Base-by-base conservation (phyloP, 2,888 invertebrate genomes). In the Flexamia atlantica region DNA sequence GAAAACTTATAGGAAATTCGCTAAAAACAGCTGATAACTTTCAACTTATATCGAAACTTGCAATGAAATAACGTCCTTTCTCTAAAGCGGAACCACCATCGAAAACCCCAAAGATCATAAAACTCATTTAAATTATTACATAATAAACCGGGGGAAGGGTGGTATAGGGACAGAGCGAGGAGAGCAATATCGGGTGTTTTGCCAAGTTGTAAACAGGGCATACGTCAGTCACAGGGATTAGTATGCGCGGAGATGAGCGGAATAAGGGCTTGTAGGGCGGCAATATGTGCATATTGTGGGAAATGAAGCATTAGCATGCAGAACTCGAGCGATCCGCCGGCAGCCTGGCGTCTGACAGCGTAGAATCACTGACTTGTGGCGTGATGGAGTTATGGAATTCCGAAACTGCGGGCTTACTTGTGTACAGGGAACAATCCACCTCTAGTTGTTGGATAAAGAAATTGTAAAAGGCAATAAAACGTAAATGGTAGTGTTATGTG, bases 261-360 rank as follows among this genome's bases (percentile, higher is more conserved):
- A 79, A 79, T 79, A 79, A 79, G 79, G 50, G 53, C 79, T 28
- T 79, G 79, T 79, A 53, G 36, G 57, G 57, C 57, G 23, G 50
- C 79, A 79, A 57, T 79, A 79, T 79, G 79, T 79, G 79, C 79
- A 79, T 79, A 79, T 79, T 79, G 79, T 79, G 57, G 57, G 76
- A n/a, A 57, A 79, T 79, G 79, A 79, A 57, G 57, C 79, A 79
- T 79, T 79, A 79, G 79, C 57, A 79, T 79, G 17, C 79, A 4
- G 57, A 28, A 4, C 57, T 50, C 32, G 57, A 10, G n/a, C 20
- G 72, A 36, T 36, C 20, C 25, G 25, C 30, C 79, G 74, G 36
- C 57, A 17, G 46, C 50, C 46, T 23, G 76, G 76, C 76, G 76
- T 76, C 76, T 23, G 20, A 72, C 72, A 72, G 4, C 70, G 42